These are phyloP conservation scores for Panthera uncia DNA, from an alignment of 2,113 vertebrate genomes.

Conservation along the genomic window DNA sequence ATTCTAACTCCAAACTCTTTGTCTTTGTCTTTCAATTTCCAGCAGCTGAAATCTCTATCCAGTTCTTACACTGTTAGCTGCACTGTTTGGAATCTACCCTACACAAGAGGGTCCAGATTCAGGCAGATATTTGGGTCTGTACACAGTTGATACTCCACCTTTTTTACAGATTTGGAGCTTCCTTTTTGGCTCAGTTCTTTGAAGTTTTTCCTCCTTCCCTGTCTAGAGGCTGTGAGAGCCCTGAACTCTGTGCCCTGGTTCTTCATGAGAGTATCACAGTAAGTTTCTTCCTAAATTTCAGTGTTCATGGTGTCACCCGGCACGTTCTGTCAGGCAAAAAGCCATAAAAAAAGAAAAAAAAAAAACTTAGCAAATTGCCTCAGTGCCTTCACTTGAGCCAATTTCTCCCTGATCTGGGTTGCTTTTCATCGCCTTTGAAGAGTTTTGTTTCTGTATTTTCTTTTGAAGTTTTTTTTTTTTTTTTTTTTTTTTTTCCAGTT, in stretches of 20 bases:
- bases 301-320: not conserved
- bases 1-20: not conserved
- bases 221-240: not conserved
- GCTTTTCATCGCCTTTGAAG: not conserved
- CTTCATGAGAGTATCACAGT: not conserved
- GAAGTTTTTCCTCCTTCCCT: not conserved
- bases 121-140: not conserved
- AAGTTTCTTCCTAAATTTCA: not conserved
- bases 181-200: not conserved
- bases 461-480: not conserved
- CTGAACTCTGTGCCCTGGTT: not conserved
- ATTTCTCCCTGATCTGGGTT: not conserved
- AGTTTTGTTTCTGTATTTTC: not conserved
- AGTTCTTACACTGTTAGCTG: not conserved
- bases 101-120: not conserved
- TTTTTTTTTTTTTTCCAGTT: not conserved
- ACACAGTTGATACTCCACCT: not conserved
- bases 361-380: not conserved
- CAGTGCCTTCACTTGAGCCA: not conserved
- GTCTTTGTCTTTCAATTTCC: not conserved
- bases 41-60: not conserved
- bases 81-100: not conserved
- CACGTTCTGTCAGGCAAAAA: not conserved
- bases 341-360: not conserved
- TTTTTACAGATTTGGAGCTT: not conserved